Conservation (phyloP, 23 tunicate genomes). For the Ascidia mentula region DNA sequence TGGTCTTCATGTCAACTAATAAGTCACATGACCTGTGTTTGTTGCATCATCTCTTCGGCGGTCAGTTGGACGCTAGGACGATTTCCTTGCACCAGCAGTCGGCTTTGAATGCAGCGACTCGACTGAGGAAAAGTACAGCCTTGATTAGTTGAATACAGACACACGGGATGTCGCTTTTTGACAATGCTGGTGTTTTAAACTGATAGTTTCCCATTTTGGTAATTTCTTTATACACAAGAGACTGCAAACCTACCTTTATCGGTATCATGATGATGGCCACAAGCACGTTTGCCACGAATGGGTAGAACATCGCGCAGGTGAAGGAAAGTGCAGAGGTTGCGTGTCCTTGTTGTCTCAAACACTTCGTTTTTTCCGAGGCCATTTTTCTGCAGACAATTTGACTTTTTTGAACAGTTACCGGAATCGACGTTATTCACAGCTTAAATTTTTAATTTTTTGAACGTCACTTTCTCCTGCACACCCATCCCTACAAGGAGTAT, state of each 20-base stretch:
- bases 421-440: too few relatives aligned
- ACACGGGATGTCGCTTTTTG: not conserved
- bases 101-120: not conserved
- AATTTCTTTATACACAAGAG: too few relatives aligned
- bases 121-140: not conserved
- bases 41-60: conserved; percentile 6
- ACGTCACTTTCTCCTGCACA: too few relatives aligned
- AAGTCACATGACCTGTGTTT: conserved; percentile 21
- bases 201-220: too few relatives aligned
- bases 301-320: conserved; percentile 24
- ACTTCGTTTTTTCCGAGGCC: not conserved
- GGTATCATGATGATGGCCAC: conserved; percentile 37
- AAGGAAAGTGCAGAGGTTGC: conserved; percentile 19
- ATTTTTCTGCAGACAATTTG: not conserved
- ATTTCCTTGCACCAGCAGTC: conserved; percentile 11
- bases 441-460: too few relatives aligned
- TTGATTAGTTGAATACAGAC: not conserved
- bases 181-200: too few relatives aligned
- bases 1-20: not conserved
- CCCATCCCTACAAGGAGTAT: too few relatives aligned
- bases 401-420: too few relatives aligned
- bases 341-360: conserved; percentile 5
- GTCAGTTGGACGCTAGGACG: conserved; percentile 21
- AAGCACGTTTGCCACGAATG: conserved; percentile 25
- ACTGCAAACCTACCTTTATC: conserved; percentile 33